Evolutionary conservation across 2,113 vertebrate genomes (phyloP), one percentile per base, ranked within the genome.

Genomic region (Eurystomus gularis): DNA sequence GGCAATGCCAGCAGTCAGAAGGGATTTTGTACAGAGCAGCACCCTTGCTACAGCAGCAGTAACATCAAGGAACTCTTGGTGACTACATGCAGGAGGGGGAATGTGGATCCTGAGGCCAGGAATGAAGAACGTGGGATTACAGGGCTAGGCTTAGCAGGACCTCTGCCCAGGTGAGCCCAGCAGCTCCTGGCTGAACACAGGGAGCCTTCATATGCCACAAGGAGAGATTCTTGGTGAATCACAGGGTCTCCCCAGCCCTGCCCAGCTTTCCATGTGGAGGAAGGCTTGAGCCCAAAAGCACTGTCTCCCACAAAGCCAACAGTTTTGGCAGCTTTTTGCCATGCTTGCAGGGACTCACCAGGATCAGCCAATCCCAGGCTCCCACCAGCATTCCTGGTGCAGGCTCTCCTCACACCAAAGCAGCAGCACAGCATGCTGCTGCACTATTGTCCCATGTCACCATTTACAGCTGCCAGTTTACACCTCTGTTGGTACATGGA

Each of bases 41-140:
- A 37, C 21, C 44, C 39, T 17, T 3, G 0, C 48, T 55, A 20
- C 0, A 2, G 39, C 0, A 0, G 5, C 0, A 60, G 35, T n/a
- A 25, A 51, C 51, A 16, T 5, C 0, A 1, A 55, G 37, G 26
- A 54, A 4, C 51, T 18, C 9, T 17, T 31, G 61, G 33, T 31
- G 66, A 8, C 25, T 33, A 25, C 33, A 9, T 0, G 1, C 33
- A 29, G 31, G 15, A 60, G 4, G 12, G 10, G 10, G 10, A 31
- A 26, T 4, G 3, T 5, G 35, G 33, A 26, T 11, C 5, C 26
- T 0, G 1, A 55, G 33, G 29, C 24, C 35, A 23, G 14, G 88
- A 48, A 69, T 19, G 7, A 39, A 21, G 6, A 39, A 44, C 6
- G 0, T 1, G 16, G 35, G 35, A 49, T 64, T 10, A 11, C 51